Conservation (phyloP, 1,140 invertebrate genomes). For the Lordiphosa collinella region DNA sequence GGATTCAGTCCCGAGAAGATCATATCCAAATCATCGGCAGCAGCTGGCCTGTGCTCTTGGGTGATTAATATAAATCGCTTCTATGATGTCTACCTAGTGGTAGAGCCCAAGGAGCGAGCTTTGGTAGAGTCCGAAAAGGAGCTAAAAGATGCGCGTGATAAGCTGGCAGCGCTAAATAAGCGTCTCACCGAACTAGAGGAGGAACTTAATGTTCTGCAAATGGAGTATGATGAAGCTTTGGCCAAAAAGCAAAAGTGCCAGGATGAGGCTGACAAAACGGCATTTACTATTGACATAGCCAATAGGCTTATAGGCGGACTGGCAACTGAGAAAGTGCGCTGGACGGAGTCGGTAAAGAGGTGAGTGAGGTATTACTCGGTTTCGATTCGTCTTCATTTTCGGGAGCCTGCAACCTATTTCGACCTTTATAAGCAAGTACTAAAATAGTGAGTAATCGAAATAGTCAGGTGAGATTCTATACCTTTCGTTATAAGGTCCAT, state of each 20-base stretch:
- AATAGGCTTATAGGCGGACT: slow-evolving; percentile 95
- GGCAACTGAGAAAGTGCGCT: slow-evolving; percentile 93
- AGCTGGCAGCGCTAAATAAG: slow-evolving; percentile 84
- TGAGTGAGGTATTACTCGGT: slow-evolving; percentile 16
- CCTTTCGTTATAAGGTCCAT: too few species aligned
- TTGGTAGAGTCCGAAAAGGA: slow-evolving; percentile 92
- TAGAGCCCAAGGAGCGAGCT: slow-evolving; percentile 91
- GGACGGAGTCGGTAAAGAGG: slow-evolving; percentile 79
- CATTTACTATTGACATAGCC: slow-evolving; percentile 92
- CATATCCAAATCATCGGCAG: slow-evolving; percentile 90
- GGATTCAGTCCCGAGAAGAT: slow-evolving; percentile 94
- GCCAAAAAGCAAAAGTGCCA: slow-evolving; percentile 93
- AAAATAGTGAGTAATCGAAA: too few species aligned
- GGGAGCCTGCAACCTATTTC: too few species aligned
- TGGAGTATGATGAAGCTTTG: slow-evolving; percentile 91
- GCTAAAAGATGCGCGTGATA: slow-evolving; percentile 88
- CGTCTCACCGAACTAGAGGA: slow-evolving; percentile 87
- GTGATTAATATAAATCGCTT: slow-evolving; percentile 95
- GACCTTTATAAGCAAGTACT: too few species aligned
- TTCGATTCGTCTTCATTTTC: too few species aligned
- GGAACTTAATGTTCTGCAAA: slow-evolving; percentile 86
- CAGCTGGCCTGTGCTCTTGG: slow-evolving; percentile 95
- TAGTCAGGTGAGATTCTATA: too few species aligned
- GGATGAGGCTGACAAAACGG: slow-evolving; percentile 90
- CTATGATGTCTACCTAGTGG: slow-evolving; percentile 94